These are phyloP conservation scores for Abrostola tripartita DNA, from an alignment of 2,888 invertebrate genomes.

Conservation along the genomic window DNA sequence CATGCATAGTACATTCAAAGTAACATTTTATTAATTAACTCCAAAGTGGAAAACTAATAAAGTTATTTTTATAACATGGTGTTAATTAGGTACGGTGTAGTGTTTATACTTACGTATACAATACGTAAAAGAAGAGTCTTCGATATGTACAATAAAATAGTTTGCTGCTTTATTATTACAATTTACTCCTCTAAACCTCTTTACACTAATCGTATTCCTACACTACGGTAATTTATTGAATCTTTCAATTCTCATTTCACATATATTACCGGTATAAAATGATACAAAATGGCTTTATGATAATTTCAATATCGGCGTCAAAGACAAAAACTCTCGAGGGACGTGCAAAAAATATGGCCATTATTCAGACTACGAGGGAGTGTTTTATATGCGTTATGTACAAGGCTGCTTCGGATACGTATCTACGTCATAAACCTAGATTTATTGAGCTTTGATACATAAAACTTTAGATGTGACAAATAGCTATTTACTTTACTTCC, in stretches of 20 bases:
- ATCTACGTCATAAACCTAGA: constrained; percentile 5
- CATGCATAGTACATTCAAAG: too few species aligned
- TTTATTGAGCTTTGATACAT: constrained; percentile 15
- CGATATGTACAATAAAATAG: too few species aligned
- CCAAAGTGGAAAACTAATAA: too few species aligned
- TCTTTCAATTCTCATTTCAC: constrained; percentile 17
- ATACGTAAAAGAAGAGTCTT: too few species aligned
- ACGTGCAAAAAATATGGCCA: constrained; percentile 29
- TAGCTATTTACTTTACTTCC: too few species aligned
- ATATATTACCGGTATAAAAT: constrained; percentile 30
- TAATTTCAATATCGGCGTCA: constrained; percentile 41
- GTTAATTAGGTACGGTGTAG: too few species aligned
- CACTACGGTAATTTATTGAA: background rate
- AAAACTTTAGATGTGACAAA: background rate
- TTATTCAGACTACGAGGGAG: constrained; percentile 29
- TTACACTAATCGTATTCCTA: background rate
- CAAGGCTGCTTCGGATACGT: constrained; percentile 11
- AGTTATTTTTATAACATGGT: too few species aligned
- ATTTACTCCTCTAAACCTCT: too few species aligned
- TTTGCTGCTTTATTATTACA: too few species aligned
- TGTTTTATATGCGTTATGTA: constrained; percentile 26
- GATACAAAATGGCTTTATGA: constrained; percentile 27
- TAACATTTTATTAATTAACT: too few species aligned
- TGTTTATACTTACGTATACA: too few species aligned
- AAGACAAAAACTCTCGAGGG: constrained; percentile 28